phyloP scores from a whole-genome alignment of 2,888 invertebrate species.

The Ectemnius lituratus region DNA sequence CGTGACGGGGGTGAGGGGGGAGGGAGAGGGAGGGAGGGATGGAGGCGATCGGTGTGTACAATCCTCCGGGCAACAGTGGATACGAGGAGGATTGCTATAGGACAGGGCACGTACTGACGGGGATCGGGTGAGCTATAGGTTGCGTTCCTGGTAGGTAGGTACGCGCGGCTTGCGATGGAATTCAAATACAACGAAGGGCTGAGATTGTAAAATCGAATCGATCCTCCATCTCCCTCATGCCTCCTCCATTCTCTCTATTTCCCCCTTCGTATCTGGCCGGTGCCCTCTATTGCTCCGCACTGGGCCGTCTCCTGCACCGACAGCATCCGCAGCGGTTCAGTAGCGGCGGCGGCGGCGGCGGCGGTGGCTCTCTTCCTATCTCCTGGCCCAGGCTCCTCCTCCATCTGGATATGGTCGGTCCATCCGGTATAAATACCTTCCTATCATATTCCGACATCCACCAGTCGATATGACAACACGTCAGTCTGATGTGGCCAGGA shows the following conservation, averaged over 20 bases:
- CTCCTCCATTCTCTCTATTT: constrained; percentile 40
- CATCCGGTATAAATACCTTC: constrained; percentile 59
- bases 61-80: constrained; percentile 28
- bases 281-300: constrained; percentile 30
- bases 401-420: constrained; percentile 18
- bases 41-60: constrained; percentile 34
- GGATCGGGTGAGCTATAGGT: constrained; percentile 41
- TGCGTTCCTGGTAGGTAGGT: constrained; percentile 15
- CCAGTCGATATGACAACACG: constrained; percentile 62
- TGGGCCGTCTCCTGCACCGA: constrained; percentile 41
- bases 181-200: constrained; percentile 70
- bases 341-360: too few species aligned
- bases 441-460: constrained; percentile 56
- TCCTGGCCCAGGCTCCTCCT: constrained; percentile 44
- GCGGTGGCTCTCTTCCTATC: constrained; percentile 21
- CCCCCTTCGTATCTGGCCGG: constrained; percentile 40
- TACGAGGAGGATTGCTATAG: constrained; percentile 33
- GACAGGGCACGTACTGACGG: constrained; percentile 38
- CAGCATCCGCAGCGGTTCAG: constrained; percentile 6
- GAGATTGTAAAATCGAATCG: constrained; percentile 76
- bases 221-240: constrained; percentile 51
- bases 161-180: constrained; percentile 62
- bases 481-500: constrained; percentile 60
- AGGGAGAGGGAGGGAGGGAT: too few species aligned
- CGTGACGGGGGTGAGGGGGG: constrained; percentile 9